These are phyloP conservation scores for Orthosia gothica DNA, from an alignment of 2,888 invertebrate species.

Conservation along the genomic window DNA sequence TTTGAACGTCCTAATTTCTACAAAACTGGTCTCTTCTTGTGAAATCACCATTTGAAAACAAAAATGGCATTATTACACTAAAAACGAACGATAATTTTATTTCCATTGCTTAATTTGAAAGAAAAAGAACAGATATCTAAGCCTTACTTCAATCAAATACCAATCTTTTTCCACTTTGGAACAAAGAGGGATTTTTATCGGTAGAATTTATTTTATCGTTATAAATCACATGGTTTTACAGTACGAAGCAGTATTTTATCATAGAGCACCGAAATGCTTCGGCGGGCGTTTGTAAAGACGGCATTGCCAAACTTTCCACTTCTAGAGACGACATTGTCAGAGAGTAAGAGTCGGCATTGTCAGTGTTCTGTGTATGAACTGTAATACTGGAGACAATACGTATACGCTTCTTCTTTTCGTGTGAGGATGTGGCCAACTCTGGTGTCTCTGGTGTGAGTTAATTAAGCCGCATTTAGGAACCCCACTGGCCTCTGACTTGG, in stretches of 20 bases:
- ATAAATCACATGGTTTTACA: constrained; percentile 73
- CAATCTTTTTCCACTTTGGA: constrained; percentile 57
- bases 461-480: too few relatives aligned
- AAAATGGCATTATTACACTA: constrained; percentile 1
- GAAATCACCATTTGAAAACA: constrained; percentile 5
- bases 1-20: too few relatives aligned
- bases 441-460: too few relatives aligned
- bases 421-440: too few relatives aligned
- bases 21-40: background rate
- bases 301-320: too few relatives aligned
- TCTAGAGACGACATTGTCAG: too few relatives aligned
- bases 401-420: too few relatives aligned
- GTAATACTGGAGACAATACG: too few relatives aligned
- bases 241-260: constrained; percentile 62
- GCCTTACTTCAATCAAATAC: constrained; percentile 50
- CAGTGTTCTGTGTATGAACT: too few relatives aligned
- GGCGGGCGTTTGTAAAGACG: background rate
- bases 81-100: constrained; percentile 16
- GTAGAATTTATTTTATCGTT: constrained; percentile 72
- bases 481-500: too few relatives aligned
- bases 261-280: background rate
- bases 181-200: constrained; percentile 68
- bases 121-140: constrained; percentile 40
- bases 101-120: constrained; percentile 47
- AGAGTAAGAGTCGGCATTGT: too few relatives aligned